Evolutionary conservation across 2,113 vertebrate genomes (phyloP), one percentile per base, ranked within the genome.

Genomic region (Reinhardtius hippoglossoides): DNA sequence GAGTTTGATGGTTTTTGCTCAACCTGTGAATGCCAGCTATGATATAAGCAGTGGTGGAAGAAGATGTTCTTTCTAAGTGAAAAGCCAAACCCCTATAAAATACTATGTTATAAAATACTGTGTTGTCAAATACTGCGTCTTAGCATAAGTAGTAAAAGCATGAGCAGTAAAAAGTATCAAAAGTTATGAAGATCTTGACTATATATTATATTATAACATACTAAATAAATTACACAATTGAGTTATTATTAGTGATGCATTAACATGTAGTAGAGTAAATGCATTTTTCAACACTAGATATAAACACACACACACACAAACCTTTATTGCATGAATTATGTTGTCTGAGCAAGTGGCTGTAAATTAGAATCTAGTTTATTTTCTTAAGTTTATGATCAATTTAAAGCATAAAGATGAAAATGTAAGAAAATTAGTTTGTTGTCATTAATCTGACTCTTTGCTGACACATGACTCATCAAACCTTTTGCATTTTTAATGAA

Each of bases 1-100:
- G 60, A 52, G 44, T 55, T 10, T 68, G 37, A 26, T 60, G 48
- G 16, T 46, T 26, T 54, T 52, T 68, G 23, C 74, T 67, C n/a
- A 24, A 13, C 54, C 42, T n/a, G 15, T 56, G 48, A 44, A 77
- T 63, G 66, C 46, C 52, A 26, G 48, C 24, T 54, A 67, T 52
- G 31, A 72, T 35, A 16, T 15, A 16, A 26, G 50, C n/a, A 55
- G 44, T 48, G 44, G 44, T 48, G 44, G 15, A 20, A 54, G 50
- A 54, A 9, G 50, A 9, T 54, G 50, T 24, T 55, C 18, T 23
- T 13, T 55, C 18, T 67, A 54, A 55, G 3, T 21, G 15, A 55
- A 42, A 42, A 40, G n/a, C 35, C 31, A 40, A 62, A 42, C 60
- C 18, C 12, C 16, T 37, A 27, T n/a, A 42, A 42, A 42, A 62